Evolutionary conservation across 1,140 invertebrate genomes (phyloP), one percentile per base, ranked within the genome.

Genomic region (Drosophila funebris): DNA sequence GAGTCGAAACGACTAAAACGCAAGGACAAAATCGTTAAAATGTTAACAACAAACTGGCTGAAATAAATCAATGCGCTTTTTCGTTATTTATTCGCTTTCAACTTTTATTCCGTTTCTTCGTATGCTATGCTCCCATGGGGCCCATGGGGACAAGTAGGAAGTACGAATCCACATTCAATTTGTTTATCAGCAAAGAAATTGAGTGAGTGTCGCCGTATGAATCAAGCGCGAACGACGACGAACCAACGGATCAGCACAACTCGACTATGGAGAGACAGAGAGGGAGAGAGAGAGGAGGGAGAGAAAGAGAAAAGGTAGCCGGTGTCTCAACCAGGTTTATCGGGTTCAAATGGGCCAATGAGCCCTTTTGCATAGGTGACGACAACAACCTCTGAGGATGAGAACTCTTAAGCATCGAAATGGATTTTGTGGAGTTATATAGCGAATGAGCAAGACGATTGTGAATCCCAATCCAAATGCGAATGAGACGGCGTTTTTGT

Each of bases 11-110:
- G 58, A 58, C 73, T 69, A 87, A 85, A 87, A 75, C 79, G 83
- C 73, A 84, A 81, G 83, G 82, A 87, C 82, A 87, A 88, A 87
- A 87, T 87, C 83, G 82, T 87, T 82, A 87, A 87, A 87, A 87
- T 87, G 82, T 87, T 87, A 87, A 87, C 82, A 87, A 87, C 83
- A 82, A 87, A 73, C 83, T 82, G 74, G 67, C 83, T 78, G 70
- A 88, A 87, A 87, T 87, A 87, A 87, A 87, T 87, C 83, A 87
- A 87, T 87, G 82, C 82, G 73, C 75, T 82, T 77, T 81, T 76
- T 52, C 48, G 67, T 85, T 85, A 85, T 85, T 85, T 85, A 85
- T 85, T 87, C 75, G 78, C 82, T 88, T 82, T 88, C 83, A 82
- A 82, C 66, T 81, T 87, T 80, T 73, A 82, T 78, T 69, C 58